Percentiles rank a stretch among this genome's conserved stretches.
These are phyloP conservation scores for Ceramica pisi DNA, from an alignment of 2,888 invertebrate species.

Conservation along the genomic window DNA sequence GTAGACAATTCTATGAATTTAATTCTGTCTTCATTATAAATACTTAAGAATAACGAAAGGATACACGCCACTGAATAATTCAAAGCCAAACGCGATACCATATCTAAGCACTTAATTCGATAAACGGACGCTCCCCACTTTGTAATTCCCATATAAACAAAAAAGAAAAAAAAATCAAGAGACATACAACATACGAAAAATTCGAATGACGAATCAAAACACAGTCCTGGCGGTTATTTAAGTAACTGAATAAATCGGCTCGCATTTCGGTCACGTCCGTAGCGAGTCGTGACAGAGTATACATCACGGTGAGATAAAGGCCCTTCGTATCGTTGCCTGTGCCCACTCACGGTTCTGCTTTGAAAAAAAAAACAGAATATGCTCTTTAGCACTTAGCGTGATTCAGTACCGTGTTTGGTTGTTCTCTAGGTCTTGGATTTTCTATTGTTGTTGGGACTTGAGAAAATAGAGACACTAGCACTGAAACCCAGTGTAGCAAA, in stretches of 20 bases:
- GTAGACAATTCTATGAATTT: neutral
- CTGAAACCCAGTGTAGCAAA: neutral
- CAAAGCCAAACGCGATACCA: conserved; percentile 37
- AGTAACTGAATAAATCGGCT: conserved; percentile 81
- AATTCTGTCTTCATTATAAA: neutral
- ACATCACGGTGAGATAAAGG: conserved; percentile 89
- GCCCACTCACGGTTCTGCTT: conserved; percentile 78
- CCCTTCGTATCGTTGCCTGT: conserved; percentile 76
- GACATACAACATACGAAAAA: conserved; percentile 57
- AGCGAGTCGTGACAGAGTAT: conserved; percentile 86
- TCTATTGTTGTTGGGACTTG: conserved; percentile 40
- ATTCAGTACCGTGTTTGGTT: conserved; percentile 54
- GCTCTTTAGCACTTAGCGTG: conserved; percentile 77
- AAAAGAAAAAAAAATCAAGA: conserved; percentile 9
- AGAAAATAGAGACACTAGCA: conserved; percentile 23
- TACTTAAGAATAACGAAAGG: neutral
- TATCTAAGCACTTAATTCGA: conserved; percentile 57
- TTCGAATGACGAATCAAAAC: conserved; percentile 75
- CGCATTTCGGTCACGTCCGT: conserved; percentile 88
- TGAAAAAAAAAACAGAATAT: conserved; percentile 70
- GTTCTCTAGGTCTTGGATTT: conserved; percentile 51
- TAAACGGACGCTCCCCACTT: conserved; percentile 53
- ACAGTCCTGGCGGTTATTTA: conserved; percentile 70
- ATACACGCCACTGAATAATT: conserved; percentile 39
- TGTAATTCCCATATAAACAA: conserved; percentile 41